These are phyloP conservation scores for Boulengeromyrus knoepffleri DNA, from an alignment of 2,113 vertebrate species.

Conservation along the genomic window DNA sequence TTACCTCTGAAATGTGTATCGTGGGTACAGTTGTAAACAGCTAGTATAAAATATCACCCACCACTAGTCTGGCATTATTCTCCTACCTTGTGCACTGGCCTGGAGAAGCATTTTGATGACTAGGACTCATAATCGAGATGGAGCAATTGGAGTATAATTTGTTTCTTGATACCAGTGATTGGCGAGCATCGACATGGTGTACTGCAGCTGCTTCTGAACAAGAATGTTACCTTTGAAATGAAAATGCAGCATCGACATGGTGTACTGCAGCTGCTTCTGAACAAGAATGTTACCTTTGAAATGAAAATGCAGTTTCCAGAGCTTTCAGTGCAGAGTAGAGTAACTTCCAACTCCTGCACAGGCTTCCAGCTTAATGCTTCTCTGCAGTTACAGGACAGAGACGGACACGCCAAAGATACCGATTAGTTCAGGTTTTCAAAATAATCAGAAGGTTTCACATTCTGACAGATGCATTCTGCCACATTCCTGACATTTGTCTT, in stretches of 20 bases:
- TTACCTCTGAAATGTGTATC: background rate
- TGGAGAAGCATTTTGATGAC: background rate
- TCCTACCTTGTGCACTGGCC: background rate
- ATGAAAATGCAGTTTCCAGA: background rate
- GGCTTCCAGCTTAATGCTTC: background rate
- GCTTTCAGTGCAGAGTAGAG: background rate
- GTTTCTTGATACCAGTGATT: background rate
- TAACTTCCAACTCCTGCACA: background rate
- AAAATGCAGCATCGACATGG: background rate
- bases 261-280: background rate
- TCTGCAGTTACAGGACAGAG: background rate
- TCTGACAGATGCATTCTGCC: background rate
- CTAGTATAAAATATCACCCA: background rate
- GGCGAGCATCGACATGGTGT: background rate
- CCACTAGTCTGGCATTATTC: background rate
- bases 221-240: background rate
- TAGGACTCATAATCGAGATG: background rate
- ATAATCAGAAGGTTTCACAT: background rate
- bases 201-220: background rate
- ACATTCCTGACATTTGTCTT: background rate
- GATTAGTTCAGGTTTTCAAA: background rate
- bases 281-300: background rate
- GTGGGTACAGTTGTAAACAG: background rate
- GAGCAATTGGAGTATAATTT: background rate
- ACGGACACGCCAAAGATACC: background rate